Percentiles rank a stretch among this genome's conserved stretches.
These are phyloP conservation scores for Gadopsis bispinosus DNA, from an alignment of 2,797 vertebrate genomes.

Conservation along the genomic window DNA sequence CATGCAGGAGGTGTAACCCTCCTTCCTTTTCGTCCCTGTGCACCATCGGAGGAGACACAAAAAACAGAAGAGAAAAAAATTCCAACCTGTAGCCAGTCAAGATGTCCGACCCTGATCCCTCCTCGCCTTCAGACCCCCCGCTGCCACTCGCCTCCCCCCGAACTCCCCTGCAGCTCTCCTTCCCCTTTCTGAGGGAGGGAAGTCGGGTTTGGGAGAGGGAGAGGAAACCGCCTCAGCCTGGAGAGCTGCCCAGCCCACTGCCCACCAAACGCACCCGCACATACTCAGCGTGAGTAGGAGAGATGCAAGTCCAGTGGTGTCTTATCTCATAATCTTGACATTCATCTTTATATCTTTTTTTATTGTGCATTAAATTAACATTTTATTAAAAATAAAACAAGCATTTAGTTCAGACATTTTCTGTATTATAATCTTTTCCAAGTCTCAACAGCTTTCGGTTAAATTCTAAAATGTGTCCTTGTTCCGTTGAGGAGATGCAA, in stretches of 20 bases:
- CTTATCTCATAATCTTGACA: too few species aligned
- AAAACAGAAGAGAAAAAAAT: background rate
- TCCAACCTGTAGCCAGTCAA: slow-evolving; percentile 17
- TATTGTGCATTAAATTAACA: background rate
- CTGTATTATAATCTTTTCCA: background rate
- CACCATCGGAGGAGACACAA: slow-evolving; percentile 32
- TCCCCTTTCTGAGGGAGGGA: slow-evolving; percentile 94
- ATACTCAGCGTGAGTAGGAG: slow-evolving; percentile 94
- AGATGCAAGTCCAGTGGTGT: background rate
- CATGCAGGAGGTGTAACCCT: slow-evolving; percentile 76
- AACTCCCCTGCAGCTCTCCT: slow-evolving; percentile 90
- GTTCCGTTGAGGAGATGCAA: background rate
- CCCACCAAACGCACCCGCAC: slow-evolving; percentile 97
- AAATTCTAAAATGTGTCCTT: background rate
- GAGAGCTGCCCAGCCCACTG: slow-evolving; percentile 94
- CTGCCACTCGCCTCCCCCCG: slow-evolving; percentile 89
- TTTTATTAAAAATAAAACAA: background rate
- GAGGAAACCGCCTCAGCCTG: slow-evolving; percentile 84
- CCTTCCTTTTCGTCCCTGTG: slow-evolving; percentile 39
- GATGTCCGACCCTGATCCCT: slow-evolving; percentile 84
- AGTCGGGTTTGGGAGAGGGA: slow-evolving; percentile 93
- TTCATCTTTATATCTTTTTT: background rate
- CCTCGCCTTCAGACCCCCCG: slow-evolving; percentile 65
- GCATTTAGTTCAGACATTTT: background rate
- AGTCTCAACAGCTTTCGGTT: background rate